Evolutionary conservation across 2,888 invertebrate species (phyloP).

Genomic region (Carabus problematicus): DNA sequence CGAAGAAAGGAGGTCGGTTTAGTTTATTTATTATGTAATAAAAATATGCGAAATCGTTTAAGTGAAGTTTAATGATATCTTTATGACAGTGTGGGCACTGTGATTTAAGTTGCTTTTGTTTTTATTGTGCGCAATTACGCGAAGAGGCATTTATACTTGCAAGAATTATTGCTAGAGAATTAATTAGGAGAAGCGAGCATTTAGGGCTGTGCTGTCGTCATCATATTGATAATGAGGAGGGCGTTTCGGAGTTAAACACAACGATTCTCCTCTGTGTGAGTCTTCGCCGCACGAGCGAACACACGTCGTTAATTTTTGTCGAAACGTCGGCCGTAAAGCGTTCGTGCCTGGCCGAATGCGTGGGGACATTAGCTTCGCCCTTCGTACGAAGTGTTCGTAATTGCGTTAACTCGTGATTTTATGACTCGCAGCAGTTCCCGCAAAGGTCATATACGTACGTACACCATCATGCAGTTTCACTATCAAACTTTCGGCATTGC

Average conservation of each 20-base stretch:
- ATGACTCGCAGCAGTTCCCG: slow-evolving; percentile 1
- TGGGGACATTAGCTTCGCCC: slow-evolving; percentile 5
- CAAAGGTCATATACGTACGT: background rate
- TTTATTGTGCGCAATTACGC: background rate
- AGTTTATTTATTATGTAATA: slow-evolving; percentile 17
- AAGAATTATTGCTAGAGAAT: background rate
- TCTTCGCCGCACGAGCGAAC: background rate
- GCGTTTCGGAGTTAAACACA: slow-evolving; percentile 1
- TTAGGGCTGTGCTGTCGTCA: slow-evolving; percentile 23
- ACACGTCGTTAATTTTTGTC: slow-evolving; percentile 7
- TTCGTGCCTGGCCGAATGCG: background rate
- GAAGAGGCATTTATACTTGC: slow-evolving; percentile 21
- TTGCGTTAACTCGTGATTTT: slow-evolving; percentile 11
- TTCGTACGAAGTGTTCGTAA: slow-evolving; percentile 7
- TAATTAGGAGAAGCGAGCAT: slow-evolving; percentile 29
- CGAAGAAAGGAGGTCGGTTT: slow-evolving; percentile 22
- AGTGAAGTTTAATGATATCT: slow-evolving; percentile 17
- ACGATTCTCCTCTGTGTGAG: background rate
- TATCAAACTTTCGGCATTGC: background rate
- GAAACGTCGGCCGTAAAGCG: slow-evolving; percentile 1
- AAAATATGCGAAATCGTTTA: slow-evolving; percentile 18
- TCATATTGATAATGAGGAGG: slow-evolving; percentile 1
- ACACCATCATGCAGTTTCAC: background rate
- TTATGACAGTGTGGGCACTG: slow-evolving; percentile 12
- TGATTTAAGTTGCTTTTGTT: slow-evolving; percentile 13